Conservation (phyloP, 2,113 vertebrate genomes). For the Hemichromis elongatus region DNA sequence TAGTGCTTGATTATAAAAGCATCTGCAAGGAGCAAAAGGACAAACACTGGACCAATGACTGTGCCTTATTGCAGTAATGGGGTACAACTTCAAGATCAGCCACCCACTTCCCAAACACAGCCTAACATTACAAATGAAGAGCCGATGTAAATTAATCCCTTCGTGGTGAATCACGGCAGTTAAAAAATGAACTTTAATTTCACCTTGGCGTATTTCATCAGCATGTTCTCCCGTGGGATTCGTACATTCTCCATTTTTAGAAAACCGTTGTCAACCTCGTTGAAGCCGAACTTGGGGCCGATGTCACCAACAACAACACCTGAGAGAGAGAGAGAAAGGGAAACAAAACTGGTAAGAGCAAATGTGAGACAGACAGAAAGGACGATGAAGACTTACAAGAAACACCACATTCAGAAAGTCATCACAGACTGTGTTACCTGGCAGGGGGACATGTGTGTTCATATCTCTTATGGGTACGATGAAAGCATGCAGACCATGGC, state of each 20-base stretch:
- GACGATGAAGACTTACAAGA: background rate
- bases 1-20: background rate
- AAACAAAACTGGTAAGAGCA: background rate
- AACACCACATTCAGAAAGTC: background rate
- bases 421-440: slow-evolving; percentile 74
- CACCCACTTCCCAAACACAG: background rate
- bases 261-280: slow-evolving; percentile 94
- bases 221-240: slow-evolving; percentile 94
- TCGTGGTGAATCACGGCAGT: background rate
- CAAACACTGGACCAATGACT: background rate
- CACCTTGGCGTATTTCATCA: slow-evolving; percentile 96
- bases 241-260: slow-evolving; percentile 93
- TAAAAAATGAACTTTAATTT: background rate
- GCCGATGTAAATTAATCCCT: background rate
- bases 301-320: slow-evolving; percentile 94
- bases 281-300: slow-evolving; percentile 95
- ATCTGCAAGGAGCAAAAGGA: background rate
- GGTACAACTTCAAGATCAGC: background rate
- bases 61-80: background rate
- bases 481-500: slow-evolving; percentile 90
- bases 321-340: slow-evolving; percentile 33
- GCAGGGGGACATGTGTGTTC: slow-evolving; percentile 86
- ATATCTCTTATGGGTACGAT: slow-evolving; percentile 87
- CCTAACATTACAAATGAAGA: background rate
- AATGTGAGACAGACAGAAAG: background rate